These are phyloP conservation scores for Clistopyga incitator DNA, from an alignment of 2,888 invertebrate genomes.

Conservation along the genomic window DNA sequence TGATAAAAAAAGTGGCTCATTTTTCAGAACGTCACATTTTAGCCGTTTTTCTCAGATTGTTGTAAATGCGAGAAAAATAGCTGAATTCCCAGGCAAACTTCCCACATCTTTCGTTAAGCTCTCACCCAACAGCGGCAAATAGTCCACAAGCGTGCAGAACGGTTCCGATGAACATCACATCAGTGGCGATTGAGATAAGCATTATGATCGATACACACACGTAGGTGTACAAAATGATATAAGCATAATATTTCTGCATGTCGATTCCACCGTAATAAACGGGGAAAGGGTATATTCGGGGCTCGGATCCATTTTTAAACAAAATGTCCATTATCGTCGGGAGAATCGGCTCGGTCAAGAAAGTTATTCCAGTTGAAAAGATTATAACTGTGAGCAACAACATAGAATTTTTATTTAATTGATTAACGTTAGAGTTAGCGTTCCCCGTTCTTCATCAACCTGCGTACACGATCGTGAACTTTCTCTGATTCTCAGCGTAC, in stretches of 20 bases:
- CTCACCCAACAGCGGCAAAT: slow-evolving; percentile 11
- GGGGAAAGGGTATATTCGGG: slow-evolving; percentile 17
- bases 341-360: slow-evolving; percentile 3
- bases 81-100: not conserved
- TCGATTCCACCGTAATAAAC: slow-evolving; percentile 22
- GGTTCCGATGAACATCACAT: slow-evolving; percentile 7
- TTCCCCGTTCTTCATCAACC: slow-evolving; percentile 33
- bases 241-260: slow-evolving; percentile 22
- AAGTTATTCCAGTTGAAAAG: not conserved
- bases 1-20: no score
- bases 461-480: slow-evolving; percentile 33
- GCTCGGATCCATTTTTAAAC: slow-evolving; percentile 11
- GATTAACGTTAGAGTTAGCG: not conserved
- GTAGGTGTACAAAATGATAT: not conserved
- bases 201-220: not conserved
- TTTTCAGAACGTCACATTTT: no score
- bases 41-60: not conserved
- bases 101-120: not conserved
- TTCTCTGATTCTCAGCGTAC: slow-evolving; percentile 35
- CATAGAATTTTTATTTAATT: not conserved
- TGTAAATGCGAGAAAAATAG: not conserved
- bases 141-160: slow-evolving; percentile 17
- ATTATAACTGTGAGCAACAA: slow-evolving; percentile 3
- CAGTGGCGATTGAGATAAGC: not conserved
- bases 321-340: slow-evolving; percentile 23